Evolutionary conservation across 1,140 invertebrate species (phyloP), one percentile per base, ranked within the genome.

Genomic region (Nebria ingens): DNA sequence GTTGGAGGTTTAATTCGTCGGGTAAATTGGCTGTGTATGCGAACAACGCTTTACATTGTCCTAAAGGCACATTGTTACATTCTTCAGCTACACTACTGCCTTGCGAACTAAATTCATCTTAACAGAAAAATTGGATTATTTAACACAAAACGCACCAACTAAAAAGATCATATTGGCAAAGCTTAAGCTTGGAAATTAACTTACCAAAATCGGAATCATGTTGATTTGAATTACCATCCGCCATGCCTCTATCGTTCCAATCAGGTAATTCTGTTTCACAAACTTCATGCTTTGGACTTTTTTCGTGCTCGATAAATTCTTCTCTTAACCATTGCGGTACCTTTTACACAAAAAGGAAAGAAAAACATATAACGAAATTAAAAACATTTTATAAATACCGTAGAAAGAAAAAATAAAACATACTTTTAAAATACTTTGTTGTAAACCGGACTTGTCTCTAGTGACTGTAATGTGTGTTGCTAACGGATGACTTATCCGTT

Each of bases 361-460:
- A 55, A 9, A 42, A n/a, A 19, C 42, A 42, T 4, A 22, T 20
- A 45, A 17, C 59, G 55, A 50, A 21, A 45, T 3, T 2, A 52
- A 1, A 57, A 55, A 61, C 50, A 61, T 19, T 25, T 13, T 34
- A n/a, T 42, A 38, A 54, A 6, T 9, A 12, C 21, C 4, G 2
- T 21, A 17, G 20, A 1, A 21, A 20, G n/a, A n/a, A n/a, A n/a
- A n/a, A n/a, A n/a, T n/a, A n/a, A n/a, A 34, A 51, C 54, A 58
- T 64, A 87, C 86, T 74, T 91, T 92, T 1, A 93, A 74, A 58
- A 92, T 81, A 64, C 87, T 91, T 67, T 91, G 87, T 67, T 90
- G 87, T 20, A 90, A 71, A 1, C 90, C 91, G 63, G 93, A 91
- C 67, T 93, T 91, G 68, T 97, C 92, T 63, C 90, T 80, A 2